phyloP scores from a whole-genome alignment of 2,113 vertebrate genomes.

The Leptobrachium ailaonicum region DNA sequence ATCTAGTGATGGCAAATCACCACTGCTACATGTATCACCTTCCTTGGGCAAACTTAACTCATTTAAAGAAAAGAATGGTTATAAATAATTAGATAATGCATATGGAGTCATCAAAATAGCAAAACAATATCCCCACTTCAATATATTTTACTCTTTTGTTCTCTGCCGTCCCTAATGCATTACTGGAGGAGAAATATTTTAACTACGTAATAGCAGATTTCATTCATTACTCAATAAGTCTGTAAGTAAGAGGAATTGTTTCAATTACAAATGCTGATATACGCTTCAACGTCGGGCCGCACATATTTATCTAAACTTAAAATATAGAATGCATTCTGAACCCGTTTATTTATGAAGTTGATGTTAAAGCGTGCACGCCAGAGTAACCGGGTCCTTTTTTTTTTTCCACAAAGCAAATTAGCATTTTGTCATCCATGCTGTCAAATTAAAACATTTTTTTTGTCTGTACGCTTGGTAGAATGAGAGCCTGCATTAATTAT shows the following conservation, averaged over 20 bases:
- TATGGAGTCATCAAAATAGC: too few relatives aligned
- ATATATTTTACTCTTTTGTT: too few relatives aligned
- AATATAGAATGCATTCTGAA: slow-evolving; percentile 8
- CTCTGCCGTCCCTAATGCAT: too few relatives aligned
- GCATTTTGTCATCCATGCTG: slow-evolving; percentile 57
- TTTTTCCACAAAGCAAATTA: slow-evolving; percentile 58
- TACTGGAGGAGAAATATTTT: too few relatives aligned
- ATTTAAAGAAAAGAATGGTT: too few relatives aligned
- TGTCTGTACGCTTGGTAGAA: slow-evolving; percentile 52
- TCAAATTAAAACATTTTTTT: slow-evolving; percentile 63
- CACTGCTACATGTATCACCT: too few relatives aligned
- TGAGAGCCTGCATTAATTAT: slow-evolving; percentile 63
- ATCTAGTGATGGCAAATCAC: too few relatives aligned
- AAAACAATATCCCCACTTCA: too few relatives aligned
- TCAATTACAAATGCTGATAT: not conserved
- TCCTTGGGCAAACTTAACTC: too few relatives aligned
- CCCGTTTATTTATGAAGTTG: slow-evolving; percentile 43
- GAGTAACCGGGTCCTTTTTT: slow-evolving; percentile 50
- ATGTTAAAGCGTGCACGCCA: slow-evolving; percentile 43
- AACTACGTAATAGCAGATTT: too few relatives aligned
- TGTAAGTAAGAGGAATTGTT: not conserved
- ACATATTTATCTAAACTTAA: slow-evolving; percentile 36
- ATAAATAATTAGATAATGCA: too few relatives aligned
- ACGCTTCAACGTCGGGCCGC: not conserved
- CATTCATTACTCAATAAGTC: not conserved